Conservation (phyloP, 2,797 vertebrate species). For the Xenops minutus region DNA sequence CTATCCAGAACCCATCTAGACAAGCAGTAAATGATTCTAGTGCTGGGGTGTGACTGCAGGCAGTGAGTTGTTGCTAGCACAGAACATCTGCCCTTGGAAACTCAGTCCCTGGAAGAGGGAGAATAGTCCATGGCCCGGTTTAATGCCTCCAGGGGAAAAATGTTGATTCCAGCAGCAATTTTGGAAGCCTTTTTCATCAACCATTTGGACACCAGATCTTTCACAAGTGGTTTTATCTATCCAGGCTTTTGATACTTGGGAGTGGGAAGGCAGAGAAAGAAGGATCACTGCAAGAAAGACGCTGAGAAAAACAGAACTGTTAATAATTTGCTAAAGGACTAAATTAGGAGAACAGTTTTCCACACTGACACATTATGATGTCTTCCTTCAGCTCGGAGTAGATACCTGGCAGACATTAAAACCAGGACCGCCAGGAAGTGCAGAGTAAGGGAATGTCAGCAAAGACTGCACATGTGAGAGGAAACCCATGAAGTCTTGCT, state of each 20-base stretch:
- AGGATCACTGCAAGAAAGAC: not conserved
- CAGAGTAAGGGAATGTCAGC: not conserved
- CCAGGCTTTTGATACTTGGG: not conserved
- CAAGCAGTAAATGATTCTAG: not conserved
- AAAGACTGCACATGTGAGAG: not conserved
- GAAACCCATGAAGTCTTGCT: accelerated
- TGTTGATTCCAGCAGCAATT: not conserved
- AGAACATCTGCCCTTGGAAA: not conserved
- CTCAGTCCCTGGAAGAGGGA: not conserved
- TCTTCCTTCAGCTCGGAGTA: not conserved
- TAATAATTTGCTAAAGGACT: not conserved
- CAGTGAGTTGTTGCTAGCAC: not conserved
- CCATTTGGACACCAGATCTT: not conserved
- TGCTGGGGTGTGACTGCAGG: not conserved
- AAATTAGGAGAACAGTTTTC: not conserved
- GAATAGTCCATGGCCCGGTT: not conserved
- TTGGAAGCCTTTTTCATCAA: not conserved
- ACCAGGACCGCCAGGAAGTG: not conserved
- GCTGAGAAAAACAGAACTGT: not conserved
- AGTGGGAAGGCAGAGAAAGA: not conserved
- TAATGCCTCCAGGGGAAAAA: not conserved
- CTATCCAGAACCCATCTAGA: not conserved
- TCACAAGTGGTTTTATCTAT: not conserved
- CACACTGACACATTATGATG: not conserved
- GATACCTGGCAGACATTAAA: not conserved